phyloP scores from a whole-genome alignment of 23 tunicate genomes.

The Trididemnum miniatum region DNA sequence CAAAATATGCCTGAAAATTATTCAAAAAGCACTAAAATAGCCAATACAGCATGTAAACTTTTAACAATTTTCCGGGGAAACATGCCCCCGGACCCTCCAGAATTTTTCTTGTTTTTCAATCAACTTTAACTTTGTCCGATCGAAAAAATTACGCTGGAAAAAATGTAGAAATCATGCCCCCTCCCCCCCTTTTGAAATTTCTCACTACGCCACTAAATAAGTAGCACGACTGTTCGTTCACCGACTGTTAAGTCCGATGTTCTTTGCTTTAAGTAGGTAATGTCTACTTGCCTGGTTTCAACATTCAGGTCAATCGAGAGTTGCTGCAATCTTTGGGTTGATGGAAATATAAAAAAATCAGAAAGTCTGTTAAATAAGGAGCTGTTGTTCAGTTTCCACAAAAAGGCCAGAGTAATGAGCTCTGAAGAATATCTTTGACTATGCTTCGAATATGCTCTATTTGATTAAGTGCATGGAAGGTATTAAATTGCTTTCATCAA shows the following conservation, averaged over 20 bases:
- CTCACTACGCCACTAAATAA: too few relatives aligned
- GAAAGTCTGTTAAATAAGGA: background rate
- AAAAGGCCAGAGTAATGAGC: slow-evolving; percentile 2
- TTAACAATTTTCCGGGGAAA: too few relatives aligned
- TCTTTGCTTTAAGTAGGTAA: slow-evolving; percentile 10
- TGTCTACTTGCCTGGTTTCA: slow-evolving; percentile 18
- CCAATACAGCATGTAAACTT: too few relatives aligned
- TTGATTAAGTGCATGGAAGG: background rate
- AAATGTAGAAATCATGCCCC: too few relatives aligned
- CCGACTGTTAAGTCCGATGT: slow-evolving; percentile 2
- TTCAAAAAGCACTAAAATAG: too few relatives aligned
- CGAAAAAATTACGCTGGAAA: too few relatives aligned
- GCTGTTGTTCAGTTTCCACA: slow-evolving; percentile 17
- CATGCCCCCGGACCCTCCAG: too few relatives aligned
- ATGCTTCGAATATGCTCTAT: background rate
- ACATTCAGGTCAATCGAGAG: slow-evolving; percentile 9
- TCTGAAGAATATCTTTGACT: slow-evolving; percentile 20
- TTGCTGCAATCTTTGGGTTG: slow-evolving; percentile 15
- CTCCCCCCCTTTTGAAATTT: too few relatives aligned
- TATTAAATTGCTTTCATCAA: background rate
- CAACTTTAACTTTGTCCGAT: too few relatives aligned
- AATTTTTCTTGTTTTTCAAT: too few relatives aligned
- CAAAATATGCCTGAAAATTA: too few relatives aligned
- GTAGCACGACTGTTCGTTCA: too few relatives aligned
- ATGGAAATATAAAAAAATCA: background rate